These are phyloP conservation scores for Cyanoramphus novaezelandiae DNA, from an alignment of 2,113 vertebrate genomes.

Conservation along the genomic window DNA sequence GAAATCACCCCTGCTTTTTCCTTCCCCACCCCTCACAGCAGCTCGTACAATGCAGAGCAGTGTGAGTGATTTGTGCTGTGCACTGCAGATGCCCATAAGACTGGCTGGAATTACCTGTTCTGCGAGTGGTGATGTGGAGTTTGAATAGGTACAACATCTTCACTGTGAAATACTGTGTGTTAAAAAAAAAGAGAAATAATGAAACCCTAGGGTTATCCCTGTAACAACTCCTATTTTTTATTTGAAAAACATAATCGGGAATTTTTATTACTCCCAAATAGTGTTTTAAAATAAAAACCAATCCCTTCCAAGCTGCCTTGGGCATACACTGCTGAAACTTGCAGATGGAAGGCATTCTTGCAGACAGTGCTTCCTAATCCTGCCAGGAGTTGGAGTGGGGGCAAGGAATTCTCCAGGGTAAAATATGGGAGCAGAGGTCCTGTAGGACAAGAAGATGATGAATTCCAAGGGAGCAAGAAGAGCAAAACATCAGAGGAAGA, in stretches of 20 bases:
- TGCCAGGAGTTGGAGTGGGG: not conserved
- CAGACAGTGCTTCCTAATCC: constrained; percentile 20
- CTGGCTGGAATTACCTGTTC: not conserved
- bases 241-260: constrained; percentile 38
- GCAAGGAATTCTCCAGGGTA: constrained; percentile 12
- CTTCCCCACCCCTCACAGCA: not conserved
- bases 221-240: constrained; percentile 8
- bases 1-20: not conserved
- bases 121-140: not conserved
- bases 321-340: not conserved
- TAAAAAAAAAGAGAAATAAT: constrained; percentile 6
- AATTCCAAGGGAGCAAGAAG: constrained; percentile 46
- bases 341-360: constrained; percentile 44
- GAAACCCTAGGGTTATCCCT: not conserved
- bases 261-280: constrained; percentile 43
- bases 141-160: not conserved
- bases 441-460: constrained; percentile 49
- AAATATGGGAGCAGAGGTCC: constrained; percentile 35
- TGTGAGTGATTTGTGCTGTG: not conserved
- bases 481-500: constrained; percentile 23
- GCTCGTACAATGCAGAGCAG: rapidly evolving
- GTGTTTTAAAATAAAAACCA: constrained; percentile 48
- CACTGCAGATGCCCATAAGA: not conserved
- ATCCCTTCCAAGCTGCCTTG: constrained; percentile 15
- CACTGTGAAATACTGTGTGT: not conserved